Conservation (phyloP, 1,140 invertebrate species). For the Nilaparvata lugens region DNA sequence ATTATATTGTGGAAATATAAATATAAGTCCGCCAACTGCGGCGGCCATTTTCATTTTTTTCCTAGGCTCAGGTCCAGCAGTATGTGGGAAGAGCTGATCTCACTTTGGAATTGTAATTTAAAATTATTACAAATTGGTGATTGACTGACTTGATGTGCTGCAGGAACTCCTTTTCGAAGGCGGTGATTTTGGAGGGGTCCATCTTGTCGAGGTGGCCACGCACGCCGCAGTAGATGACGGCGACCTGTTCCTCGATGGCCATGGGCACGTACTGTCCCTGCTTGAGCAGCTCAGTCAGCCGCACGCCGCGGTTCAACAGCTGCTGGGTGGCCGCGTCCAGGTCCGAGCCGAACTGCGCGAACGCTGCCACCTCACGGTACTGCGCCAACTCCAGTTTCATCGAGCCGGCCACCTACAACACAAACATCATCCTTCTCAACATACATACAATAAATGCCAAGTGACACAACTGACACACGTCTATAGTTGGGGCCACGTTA, state of each 20-base stretch:
- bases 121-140: no score
- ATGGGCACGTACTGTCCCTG: conserved; percentile 99
- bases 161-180: conserved; percentile 94
- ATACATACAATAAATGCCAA: no score
- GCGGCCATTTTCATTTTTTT: no score
- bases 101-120: no score
- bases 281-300: conserved; percentile 97
- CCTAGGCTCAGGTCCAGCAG: no score
- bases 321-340: conserved; percentile 99
- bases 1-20: no score
- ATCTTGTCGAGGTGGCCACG: conserved; percentile 97
- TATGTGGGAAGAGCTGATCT: no score
- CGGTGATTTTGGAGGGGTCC: conserved; percentile 94
- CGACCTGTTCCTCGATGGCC: conserved; percentile 99
- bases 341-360: conserved; percentile 99
- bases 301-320: conserved; percentile 94
- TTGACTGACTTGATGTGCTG: conserved; percentile 74
- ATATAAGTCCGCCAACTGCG: no score
- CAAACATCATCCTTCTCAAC: no score
- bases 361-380: conserved; percentile 99
- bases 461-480: no score
- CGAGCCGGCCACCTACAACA: conserved; percentile 85
- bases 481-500: no score
- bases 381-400: conserved; percentile 99
- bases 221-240: conserved; percentile 99